phyloP scores from a whole-genome alignment of 2,797 vertebrate species.

The Coccyzus lansbergi region DNA sequence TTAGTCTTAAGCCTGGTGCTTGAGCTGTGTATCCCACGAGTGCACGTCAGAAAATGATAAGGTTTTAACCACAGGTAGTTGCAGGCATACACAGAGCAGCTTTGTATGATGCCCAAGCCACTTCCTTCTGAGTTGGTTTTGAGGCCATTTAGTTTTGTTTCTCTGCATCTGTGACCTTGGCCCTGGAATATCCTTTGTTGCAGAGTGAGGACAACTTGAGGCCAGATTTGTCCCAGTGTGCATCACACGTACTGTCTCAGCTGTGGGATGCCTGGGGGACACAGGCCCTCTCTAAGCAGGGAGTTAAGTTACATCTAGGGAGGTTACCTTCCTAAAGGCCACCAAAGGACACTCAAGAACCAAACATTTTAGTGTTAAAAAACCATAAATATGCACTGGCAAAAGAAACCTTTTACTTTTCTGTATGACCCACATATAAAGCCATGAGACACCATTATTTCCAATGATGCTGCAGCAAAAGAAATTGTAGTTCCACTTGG shows the following conservation, averaged over 20 bases:
- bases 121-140: not conserved
- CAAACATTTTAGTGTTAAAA: not conserved
- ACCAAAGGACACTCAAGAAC: not conserved
- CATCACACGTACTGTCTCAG: rapidly evolving
- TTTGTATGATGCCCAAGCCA: not conserved
- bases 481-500: not conserved
- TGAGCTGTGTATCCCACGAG: not conserved
- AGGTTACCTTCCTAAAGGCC: not conserved
- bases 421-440: not conserved
- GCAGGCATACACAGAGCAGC: not conserved
- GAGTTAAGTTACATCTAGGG: not conserved
- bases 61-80: not conserved
- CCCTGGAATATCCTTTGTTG: not conserved
- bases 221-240: not conserved
- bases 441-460: not conserved
- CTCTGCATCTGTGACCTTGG: not conserved
- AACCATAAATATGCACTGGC: too few species aligned
- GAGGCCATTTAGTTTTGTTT: not conserved
- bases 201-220: not conserved
- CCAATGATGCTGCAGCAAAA: not conserved
- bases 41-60: not conserved
- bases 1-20: not conserved
- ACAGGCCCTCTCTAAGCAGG: rapidly evolving
- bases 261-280: not conserved
- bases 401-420: not conserved